Base-by-base conservation (phyloP, 1,140 invertebrate species). In the Aphaenogaster ashmeadi region DNA sequence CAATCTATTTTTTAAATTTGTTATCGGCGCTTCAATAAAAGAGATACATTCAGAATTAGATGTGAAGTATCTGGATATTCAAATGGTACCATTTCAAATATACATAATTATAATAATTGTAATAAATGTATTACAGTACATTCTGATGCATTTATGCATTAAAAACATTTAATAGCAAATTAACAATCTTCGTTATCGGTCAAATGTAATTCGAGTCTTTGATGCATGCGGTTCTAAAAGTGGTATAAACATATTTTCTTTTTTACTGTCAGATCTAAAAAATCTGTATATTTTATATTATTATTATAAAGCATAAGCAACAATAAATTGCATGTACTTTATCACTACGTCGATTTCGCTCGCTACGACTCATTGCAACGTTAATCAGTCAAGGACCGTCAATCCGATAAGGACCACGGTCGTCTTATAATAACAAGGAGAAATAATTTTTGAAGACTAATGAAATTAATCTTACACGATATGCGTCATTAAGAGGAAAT, bases 401-500 rank as follows among this genome's bases (percentile, higher is more conserved):
- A 36, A 54, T 74, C 33, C 33, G 52, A 74, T 74, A 74, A 74
- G n/a, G 7, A 27, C 18, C 18, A 21, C 27, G 27, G 4, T 15
- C 33, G 71, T 11, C 15, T 38, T n/a, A 74, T 41, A 75, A 75
- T 75, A 75, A 58, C 5, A 75, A 27, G n/a, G 21, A 60, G 41
- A 47, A 33, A n/a, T 13, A 47, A 64, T 36, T 62, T 47, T 47
- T 27, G 0, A 44, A n/a, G 15, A 27, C 3, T n/a, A 44, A 62
- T 62, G 3, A 54, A 75, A 75, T 21, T 41, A 41, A 47, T 64
- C 58, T 47, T 62, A 27, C 0, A 58, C 4, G 38, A 33, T 56
- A 74, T n/a, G 27, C 33, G 13, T 58, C 47, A 78, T 78, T 78
- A 27, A 78, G 21, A 78, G 58, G 9, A 52, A n/a, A 27, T 62